Evolutionary conservation across 2,888 invertebrate genomes (phyloP).

Genomic region (Eupithecia insigniata): DNA sequence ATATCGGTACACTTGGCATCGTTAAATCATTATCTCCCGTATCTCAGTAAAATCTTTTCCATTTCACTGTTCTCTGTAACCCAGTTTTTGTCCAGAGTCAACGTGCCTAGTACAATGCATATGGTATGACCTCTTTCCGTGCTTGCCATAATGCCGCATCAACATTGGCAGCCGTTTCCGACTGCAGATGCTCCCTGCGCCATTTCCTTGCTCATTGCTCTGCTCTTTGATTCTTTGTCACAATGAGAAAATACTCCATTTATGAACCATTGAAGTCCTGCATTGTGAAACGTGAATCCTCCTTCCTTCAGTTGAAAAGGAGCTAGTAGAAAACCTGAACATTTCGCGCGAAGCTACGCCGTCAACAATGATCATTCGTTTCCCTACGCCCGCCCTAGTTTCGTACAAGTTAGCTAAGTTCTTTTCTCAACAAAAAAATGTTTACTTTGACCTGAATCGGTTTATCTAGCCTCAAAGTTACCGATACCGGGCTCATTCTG

Average conservation of each 20-base stretch:
- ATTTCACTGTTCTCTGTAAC: conserved; percentile 37
- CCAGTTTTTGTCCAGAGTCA: conserved; percentile 46
- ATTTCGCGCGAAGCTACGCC: conserved; percentile 18
- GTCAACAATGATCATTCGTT: conserved; percentile 17
- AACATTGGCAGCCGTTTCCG: conserved; percentile 58
- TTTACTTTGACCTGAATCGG: conserved; percentile 22
- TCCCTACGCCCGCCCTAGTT: conserved; percentile 21
- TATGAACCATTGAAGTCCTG: conserved; percentile 2
- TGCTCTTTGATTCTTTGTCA: conserved; percentile 39
- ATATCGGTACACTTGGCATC: conserved; percentile 17
- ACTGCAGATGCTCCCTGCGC: conserved; percentile 47
- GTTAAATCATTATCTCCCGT: conserved; percentile 16
- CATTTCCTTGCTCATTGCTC: conserved; percentile 46
- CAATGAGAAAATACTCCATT: conserved; percentile 25
- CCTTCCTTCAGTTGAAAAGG: background rate
- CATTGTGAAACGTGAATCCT: conserved; percentile 3
- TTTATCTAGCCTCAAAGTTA: conserved; percentile 30
- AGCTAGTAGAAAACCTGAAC: conserved; percentile 11
- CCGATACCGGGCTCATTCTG: conserved; percentile 43
- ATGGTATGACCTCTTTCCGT: conserved; percentile 48
- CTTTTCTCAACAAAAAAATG: conserved; percentile 12
- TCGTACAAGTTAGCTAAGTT: conserved; percentile 14
- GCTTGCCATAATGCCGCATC: conserved; percentile 47
- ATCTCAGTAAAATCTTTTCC: conserved; percentile 23
- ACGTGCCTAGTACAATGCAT: conserved; percentile 39